These are phyloP conservation scores for Antechinus flavipes DNA, from an alignment of 2,113 vertebrate genomes.

Conservation along the genomic window DNA sequence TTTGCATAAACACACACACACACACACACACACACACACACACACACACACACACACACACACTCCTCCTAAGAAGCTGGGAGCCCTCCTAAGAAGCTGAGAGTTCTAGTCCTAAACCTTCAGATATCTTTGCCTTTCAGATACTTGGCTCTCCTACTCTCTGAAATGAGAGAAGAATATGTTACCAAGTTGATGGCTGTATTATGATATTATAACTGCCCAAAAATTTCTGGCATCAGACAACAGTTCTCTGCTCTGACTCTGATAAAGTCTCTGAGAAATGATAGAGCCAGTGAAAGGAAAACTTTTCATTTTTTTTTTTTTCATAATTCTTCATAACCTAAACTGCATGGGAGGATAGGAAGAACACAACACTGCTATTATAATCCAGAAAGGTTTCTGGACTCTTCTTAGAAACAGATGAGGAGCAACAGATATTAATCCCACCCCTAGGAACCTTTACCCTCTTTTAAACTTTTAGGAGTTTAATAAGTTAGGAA, in stretches of 20 bases:
- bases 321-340: not conserved
- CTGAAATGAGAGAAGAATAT: not conserved
- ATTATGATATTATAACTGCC: not conserved
- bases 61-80: not conserved
- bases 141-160: not conserved
- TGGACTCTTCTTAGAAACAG: not conserved
- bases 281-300: not conserved
- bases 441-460: not conserved
- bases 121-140: not conserved
- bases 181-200: not conserved
- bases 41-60: not conserved
- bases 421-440: not conserved
- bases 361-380: too few species aligned
- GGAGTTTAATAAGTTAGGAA: not conserved
- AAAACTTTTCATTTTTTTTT: not conserved
- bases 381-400: not conserved
- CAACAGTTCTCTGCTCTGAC: not conserved
- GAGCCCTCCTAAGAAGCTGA: too few species aligned
- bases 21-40: not conserved
- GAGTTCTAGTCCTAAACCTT: not conserved
- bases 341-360: not conserved
- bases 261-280: not conserved
- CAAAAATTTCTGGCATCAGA: not conserved
- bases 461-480: not conserved
- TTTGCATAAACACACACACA: too few species aligned